phyloP scores from a whole-genome alignment of 2,888 invertebrate species.

The Chymomyza procnemis region DNA sequence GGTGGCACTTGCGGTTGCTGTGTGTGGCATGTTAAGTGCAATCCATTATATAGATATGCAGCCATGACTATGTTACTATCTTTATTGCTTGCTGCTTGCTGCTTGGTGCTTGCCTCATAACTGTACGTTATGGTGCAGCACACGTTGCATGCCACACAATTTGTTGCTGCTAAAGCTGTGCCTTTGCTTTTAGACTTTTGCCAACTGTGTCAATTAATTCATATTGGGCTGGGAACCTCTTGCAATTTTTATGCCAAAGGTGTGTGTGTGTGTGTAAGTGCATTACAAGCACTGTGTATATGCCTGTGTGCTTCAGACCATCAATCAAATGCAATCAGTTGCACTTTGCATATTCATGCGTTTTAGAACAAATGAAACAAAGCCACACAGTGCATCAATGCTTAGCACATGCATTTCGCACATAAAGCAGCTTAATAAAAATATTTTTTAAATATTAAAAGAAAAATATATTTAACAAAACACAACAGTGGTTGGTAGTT shows the following conservation, averaged over 20 bases:
- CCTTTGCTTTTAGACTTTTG: not conserved
- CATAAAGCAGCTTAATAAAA: not conserved
- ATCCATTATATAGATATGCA: slow-evolving; percentile 66
- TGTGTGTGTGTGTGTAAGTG: not conserved
- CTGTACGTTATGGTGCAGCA: not conserved
- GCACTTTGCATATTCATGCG: not conserved
- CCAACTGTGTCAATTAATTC: slow-evolving; percentile 6
- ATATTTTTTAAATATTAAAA: not conserved
- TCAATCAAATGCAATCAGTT: slow-evolving; percentile 3
- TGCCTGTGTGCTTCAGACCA: not conserved
- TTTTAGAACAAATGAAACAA: not conserved
- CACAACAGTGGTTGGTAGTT: too few relatives aligned
- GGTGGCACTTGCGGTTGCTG: slow-evolving; percentile 46
- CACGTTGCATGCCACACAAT: slow-evolving; percentile 1
- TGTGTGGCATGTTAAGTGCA: slow-evolving; percentile 70
- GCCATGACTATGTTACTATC: slow-evolving; percentile 1
- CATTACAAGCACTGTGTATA: not conserved
- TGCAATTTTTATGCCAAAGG: not conserved
- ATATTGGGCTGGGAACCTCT: not conserved
- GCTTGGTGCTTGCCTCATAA: not conserved
- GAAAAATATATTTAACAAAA: too few relatives aligned
- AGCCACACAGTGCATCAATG: not conserved
- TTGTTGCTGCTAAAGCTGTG: not conserved
- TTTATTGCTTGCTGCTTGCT: slow-evolving; percentile 4
- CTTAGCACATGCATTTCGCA: not conserved